Conservation (phyloP, 2,113 vertebrate genomes). For the Microcebus tavaratra region DNA sequence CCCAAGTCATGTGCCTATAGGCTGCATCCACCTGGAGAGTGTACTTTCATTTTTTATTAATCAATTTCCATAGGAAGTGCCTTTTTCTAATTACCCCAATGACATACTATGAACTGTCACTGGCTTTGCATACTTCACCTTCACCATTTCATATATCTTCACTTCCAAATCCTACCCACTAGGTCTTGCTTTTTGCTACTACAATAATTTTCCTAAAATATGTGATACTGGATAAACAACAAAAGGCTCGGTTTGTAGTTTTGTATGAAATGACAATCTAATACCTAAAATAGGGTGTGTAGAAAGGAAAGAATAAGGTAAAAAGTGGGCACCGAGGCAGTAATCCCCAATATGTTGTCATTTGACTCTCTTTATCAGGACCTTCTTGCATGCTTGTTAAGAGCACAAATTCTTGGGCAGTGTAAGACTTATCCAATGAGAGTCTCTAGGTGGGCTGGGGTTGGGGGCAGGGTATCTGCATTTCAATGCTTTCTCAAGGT, state of each 20-base stretch:
- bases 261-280: not conserved
- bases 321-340: not conserved
- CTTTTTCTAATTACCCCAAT: not conserved
- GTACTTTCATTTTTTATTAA: not conserved
- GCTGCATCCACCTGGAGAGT: not conserved
- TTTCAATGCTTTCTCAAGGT: not conserved
- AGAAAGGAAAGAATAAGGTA: not conserved
- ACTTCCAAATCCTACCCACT: not conserved
- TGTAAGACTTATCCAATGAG: not conserved
- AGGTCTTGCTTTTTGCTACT: not conserved
- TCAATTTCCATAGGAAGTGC: not conserved
- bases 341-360: not conserved
- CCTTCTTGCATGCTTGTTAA: not conserved
- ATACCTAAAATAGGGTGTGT: not conserved
- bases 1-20: not conserved
- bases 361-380: no score
- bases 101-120: not conserved
- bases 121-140: no score
- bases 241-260: not conserved
- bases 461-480: not conserved
- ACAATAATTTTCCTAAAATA: not conserved
- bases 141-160: not conserved
- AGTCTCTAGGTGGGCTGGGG: not conserved
- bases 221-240: not conserved
- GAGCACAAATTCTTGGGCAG: not conserved